phyloP scores from a whole-genome alignment of 2,113 vertebrate species.

The Podarcis cretensis region DNA sequence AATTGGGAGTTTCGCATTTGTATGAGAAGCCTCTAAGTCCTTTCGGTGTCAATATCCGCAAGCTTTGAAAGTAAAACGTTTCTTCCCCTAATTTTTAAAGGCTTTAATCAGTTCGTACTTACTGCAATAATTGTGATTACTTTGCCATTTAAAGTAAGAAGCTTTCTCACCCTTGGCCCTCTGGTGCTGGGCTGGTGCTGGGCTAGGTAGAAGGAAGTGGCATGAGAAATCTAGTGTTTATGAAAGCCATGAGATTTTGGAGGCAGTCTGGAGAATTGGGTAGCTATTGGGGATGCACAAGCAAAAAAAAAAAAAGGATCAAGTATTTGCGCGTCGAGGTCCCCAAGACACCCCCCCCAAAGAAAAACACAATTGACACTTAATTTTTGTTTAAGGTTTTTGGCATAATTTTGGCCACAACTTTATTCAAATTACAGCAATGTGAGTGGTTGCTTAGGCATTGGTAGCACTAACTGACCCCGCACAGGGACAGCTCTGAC shows the following conservation, averaged over 20 bases:
- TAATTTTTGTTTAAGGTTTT: too few relatives aligned
- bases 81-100: neutral
- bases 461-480: too few relatives aligned
- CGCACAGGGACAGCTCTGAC: too few relatives aligned
- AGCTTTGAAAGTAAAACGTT: constrained; percentile 23
- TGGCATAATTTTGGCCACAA: too few relatives aligned
- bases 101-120: neutral
- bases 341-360: too few relatives aligned
- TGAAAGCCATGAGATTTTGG: neutral
- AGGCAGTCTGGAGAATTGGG: neutral
- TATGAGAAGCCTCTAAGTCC: constrained; percentile 15
- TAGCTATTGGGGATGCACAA: neutral
- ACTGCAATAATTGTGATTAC: neutral
- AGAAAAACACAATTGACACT: too few relatives aligned
- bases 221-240: neutral
- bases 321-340: too few relatives aligned
- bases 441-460: too few relatives aligned
- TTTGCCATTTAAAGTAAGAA: neutral
- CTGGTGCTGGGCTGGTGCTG: neutral
- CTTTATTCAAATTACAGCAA: too few relatives aligned
- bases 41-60: neutral
- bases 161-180: neutral
- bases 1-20: constrained; percentile 7
- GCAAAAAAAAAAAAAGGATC: too few relatives aligned
- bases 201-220: neutral